Conservation (phyloP, 1,140 invertebrate species). For the Pseudomyrmex sp. region DNA sequence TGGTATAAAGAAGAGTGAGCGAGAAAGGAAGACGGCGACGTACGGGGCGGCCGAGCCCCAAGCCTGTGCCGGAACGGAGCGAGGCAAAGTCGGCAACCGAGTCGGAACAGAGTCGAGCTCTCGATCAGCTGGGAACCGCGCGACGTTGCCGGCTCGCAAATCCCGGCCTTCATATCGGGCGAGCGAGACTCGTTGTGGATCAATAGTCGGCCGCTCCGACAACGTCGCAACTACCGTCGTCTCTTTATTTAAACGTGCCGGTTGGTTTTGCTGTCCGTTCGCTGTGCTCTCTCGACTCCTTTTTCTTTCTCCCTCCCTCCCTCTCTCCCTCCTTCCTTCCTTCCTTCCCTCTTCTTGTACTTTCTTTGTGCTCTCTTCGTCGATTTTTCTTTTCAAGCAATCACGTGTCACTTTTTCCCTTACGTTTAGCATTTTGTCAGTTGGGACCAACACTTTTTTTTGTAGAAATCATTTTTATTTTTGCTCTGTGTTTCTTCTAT, state of each 20-base stretch:
- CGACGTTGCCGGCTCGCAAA: conserved; percentile 58
- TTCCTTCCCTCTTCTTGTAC: too few relatives aligned
- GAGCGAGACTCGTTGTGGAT: conserved; percentile 49
- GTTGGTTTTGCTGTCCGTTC: conserved; percentile 45
- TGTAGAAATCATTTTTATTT: too few relatives aligned
- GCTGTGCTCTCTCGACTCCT: conserved; percentile 45
- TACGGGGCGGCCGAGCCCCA: not conserved
- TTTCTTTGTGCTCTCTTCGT: not conserved
- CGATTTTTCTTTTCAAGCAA: not conserved
- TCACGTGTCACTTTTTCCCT: not conserved
- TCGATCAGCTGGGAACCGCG: conserved; percentile 69
- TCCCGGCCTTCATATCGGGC: conserved; percentile 48
- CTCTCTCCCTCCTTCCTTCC: not conserved
- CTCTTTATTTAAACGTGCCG: conserved; percentile 75
- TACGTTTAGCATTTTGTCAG: not conserved
- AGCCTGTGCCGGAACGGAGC: not conserved
- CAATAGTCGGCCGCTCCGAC: conserved; percentile 74
- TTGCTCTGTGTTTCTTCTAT: too few relatives aligned
- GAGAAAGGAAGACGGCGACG: not conserved
- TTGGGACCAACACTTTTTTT: conserved; percentile 32
- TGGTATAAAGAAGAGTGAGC: not conserved
- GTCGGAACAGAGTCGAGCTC: conserved; percentile 51
- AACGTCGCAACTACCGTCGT: conserved; percentile 73
- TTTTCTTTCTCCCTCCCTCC: conserved; percentile 17
- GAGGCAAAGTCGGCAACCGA: conserved; percentile 11